These are phyloP conservation scores for Lamprologus callipterus DNA, from an alignment of 2,113 vertebrate species.

Conservation along the genomic window DNA sequence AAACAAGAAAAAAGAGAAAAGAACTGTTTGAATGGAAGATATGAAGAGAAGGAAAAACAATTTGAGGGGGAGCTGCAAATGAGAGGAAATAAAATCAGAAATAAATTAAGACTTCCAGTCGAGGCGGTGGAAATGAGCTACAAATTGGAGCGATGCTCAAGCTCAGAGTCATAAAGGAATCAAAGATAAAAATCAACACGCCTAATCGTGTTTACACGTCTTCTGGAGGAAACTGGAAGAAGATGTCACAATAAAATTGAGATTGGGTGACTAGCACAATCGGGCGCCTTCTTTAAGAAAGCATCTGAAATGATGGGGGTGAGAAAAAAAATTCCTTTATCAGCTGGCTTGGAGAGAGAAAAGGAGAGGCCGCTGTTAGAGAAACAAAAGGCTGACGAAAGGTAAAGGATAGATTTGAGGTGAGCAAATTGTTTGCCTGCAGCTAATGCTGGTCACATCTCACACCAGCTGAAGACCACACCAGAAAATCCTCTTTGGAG, in stretches of 20 bases:
- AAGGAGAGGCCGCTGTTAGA: background rate
- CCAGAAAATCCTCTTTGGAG: background rate
- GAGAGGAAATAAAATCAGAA: conserved; percentile 7
- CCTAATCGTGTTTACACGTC: background rate
- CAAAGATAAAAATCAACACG: background rate
- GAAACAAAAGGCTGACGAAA: background rate
- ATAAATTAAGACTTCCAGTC: background rate
- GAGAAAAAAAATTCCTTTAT: background rate
- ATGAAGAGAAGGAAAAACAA: background rate
- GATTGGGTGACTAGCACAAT: background rate
- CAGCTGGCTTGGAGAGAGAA: background rate
- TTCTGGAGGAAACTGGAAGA: background rate
- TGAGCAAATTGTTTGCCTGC: background rate
- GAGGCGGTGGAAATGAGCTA: conserved; percentile 1
- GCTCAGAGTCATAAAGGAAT: background rate
- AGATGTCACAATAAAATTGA: background rate
- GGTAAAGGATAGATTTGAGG: background rate
- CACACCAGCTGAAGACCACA: background rate
- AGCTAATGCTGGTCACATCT: background rate
- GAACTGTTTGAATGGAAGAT: conserved; percentile 5
- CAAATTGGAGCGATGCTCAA: conserved; percentile 9
- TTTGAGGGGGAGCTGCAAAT: conserved; percentile 11
- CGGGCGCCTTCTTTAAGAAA: background rate
- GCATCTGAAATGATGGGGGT: background rate
- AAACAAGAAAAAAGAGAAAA: background rate